A percentile compares a stretch with the other conserved stretches of the same genome.
These are phyloP conservation scores for Rousettus madagascariensis DNA, from an alignment of 2,797 vertebrate genomes.

Conservation along the genomic window DNA sequence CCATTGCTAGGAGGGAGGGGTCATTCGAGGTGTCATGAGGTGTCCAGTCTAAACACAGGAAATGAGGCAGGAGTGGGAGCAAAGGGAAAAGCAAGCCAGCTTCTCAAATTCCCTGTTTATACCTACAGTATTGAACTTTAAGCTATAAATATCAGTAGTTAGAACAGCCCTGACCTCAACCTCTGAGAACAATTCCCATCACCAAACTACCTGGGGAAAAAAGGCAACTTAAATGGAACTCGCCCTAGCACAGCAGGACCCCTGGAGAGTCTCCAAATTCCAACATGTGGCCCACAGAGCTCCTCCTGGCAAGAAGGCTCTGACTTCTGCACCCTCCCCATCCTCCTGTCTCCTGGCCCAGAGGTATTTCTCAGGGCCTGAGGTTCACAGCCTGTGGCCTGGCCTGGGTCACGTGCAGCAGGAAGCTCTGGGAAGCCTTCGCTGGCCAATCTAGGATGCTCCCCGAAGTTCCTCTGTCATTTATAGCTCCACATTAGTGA, in stretches of 20 bases:
- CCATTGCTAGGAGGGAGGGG: not conserved
- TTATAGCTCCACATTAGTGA: not conserved
- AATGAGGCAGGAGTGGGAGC: not conserved
- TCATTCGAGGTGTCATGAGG: not conserved
- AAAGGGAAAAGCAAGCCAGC: not conserved
- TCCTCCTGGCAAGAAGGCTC: not conserved
- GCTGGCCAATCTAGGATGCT: not conserved
- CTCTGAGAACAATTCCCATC: not conserved
- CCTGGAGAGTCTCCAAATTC: not conserved
- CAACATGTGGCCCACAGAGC: not conserved
- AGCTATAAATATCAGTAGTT: not conserved
- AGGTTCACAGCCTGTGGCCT: not conserved
- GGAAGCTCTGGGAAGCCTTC: not conserved
- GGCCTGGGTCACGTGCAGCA: not conserved
- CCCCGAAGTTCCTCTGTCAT: not conserved
- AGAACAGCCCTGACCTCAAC: not conserved
- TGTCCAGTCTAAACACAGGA: not conserved
- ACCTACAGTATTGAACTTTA: not conserved
- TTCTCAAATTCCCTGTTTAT: constrained; percentile 42
- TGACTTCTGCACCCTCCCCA: not conserved
- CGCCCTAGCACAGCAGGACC: not conserved
- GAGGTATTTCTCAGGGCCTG: not conserved
- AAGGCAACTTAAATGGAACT: not conserved
- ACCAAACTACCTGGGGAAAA: not conserved
- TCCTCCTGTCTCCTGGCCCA: not conserved